Conservation (phyloP, 2,888 invertebrate genomes). For the Stenolophus ochropezus region DNA sequence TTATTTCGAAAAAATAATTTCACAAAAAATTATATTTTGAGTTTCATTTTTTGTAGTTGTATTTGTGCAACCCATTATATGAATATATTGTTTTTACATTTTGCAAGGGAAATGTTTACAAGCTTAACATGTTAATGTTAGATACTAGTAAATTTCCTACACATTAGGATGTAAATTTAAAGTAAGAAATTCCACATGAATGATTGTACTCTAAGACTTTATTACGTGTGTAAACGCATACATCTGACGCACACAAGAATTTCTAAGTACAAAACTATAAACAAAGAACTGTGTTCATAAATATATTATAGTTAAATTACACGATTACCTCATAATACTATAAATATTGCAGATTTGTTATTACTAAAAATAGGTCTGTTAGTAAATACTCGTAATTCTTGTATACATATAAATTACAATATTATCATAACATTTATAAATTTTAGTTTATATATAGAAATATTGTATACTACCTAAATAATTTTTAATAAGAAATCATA, state of each 20-base stretch:
- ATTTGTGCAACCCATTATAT: too few relatives aligned
- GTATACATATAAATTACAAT: background rate
- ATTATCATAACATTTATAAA: too few relatives aligned
- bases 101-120: too few relatives aligned
- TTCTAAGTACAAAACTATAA: conserved; percentile 16
- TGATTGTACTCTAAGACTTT: conserved; percentile 4
- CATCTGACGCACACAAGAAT: conserved; percentile 14
- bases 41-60: too few relatives aligned
- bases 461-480: too few relatives aligned
- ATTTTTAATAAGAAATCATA: background rate
- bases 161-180: background rate
- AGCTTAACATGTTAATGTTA: too few relatives aligned
- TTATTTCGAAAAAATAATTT: too few relatives aligned
- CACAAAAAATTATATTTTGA: too few relatives aligned
- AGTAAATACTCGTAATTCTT: background rate
- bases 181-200: conserved; percentile 12
- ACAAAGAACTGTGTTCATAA: conserved; percentile 1
- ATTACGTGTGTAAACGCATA: background rate
- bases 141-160: conserved; percentile 23
- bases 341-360: background rate
- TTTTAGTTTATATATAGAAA: too few relatives aligned
- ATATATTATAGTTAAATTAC: background rate
- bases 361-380: background rate
- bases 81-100: too few relatives aligned
- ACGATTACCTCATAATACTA: background rate